A percentile compares a stretch with the other conserved stretches of the same genome.
phyloP scores from a whole-genome alignment of 2,888 invertebrate genomes.

The Hypomecis punctinalis region DNA sequence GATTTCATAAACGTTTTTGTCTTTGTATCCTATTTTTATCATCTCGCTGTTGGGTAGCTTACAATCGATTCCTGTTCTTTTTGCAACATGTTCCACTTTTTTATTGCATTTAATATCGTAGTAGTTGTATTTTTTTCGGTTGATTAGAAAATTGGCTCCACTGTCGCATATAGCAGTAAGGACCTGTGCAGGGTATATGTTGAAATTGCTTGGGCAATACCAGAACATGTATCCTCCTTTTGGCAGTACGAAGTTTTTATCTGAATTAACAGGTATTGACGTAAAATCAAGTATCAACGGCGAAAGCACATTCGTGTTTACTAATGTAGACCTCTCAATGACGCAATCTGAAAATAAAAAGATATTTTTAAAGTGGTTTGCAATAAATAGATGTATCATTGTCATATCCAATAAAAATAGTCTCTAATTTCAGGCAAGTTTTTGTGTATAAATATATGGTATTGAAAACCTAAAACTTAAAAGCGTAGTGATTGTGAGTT shows the following conservation, averaged over 20 bases:
- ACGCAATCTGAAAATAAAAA: slow-evolving; percentile 65
- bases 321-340: slow-evolving; percentile 41
- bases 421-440: no score
- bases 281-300: slow-evolving; percentile 51
- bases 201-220: slow-evolving; percentile 52
- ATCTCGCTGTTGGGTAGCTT: no score
- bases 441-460: no score
- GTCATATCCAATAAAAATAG: no score
- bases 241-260: slow-evolving; percentile 51
- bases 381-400: no score
- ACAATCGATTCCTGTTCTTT: slow-evolving; percentile 46
- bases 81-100: slow-evolving; percentile 42
- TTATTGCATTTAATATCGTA: slow-evolving; percentile 55
- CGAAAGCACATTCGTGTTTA: slow-evolving; percentile 43
- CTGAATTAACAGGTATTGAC: slow-evolving; percentile 39
- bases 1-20: slow-evolving; percentile 51
- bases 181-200: slow-evolving; percentile 34
- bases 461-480: no score
- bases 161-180: slow-evolving; percentile 50
- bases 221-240: slow-evolving; percentile 44
- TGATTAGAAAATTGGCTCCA: slow-evolving; percentile 46
- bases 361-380: no score
- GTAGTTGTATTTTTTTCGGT: slow-evolving; percentile 45
- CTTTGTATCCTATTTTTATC: slow-evolving; percentile 51
- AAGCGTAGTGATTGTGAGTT: no score